Conservation (phyloP, 2,797 vertebrate species). For the Pseudomugil gertrudae region DNA sequence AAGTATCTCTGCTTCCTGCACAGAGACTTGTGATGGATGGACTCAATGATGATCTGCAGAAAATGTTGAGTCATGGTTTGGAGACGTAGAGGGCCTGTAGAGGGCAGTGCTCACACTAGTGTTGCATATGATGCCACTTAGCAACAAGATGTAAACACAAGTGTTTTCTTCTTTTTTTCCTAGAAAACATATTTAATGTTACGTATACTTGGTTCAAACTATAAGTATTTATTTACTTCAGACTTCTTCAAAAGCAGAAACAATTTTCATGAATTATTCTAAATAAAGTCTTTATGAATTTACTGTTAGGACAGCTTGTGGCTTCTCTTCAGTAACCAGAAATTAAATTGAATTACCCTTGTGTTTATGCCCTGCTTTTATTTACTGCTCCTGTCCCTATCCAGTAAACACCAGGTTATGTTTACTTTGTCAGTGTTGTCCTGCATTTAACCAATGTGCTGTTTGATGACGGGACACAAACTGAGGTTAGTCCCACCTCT, state of each 20-base stretch:
- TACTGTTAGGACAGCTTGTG: background rate
- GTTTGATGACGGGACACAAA: slow-evolving; percentile 43
- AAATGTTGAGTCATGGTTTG: slow-evolving; percentile 73
- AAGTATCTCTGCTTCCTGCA: slow-evolving; percentile 19
- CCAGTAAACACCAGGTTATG: slow-evolving; percentile 51
- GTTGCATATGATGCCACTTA: background rate
- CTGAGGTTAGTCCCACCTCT: slow-evolving; percentile 32
- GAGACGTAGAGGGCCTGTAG: slow-evolving; percentile 54
- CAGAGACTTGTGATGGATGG: slow-evolving; percentile 45
- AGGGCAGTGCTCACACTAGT: slow-evolving; percentile 24
- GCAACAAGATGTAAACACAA: background rate
- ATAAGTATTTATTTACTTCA: background rate
- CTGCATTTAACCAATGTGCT: slow-evolving; percentile 14
- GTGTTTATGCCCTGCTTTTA: background rate
- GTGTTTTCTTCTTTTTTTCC: background rate
- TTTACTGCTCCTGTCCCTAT: background rate
- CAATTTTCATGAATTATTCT: background rate
- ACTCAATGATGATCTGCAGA: slow-evolving; percentile 29
- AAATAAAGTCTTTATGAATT: background rate
- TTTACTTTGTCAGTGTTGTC: slow-evolving; percentile 30
- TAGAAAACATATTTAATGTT: slow-evolving; percentile 1
- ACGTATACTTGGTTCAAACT: background rate
- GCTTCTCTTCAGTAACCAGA: background rate
- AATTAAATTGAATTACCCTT: too few species aligned
- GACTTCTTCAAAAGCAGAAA: background rate